Base-by-base conservation (phyloP, 92 coral and sea anemone species). In the Porites cylindrica region DNA sequence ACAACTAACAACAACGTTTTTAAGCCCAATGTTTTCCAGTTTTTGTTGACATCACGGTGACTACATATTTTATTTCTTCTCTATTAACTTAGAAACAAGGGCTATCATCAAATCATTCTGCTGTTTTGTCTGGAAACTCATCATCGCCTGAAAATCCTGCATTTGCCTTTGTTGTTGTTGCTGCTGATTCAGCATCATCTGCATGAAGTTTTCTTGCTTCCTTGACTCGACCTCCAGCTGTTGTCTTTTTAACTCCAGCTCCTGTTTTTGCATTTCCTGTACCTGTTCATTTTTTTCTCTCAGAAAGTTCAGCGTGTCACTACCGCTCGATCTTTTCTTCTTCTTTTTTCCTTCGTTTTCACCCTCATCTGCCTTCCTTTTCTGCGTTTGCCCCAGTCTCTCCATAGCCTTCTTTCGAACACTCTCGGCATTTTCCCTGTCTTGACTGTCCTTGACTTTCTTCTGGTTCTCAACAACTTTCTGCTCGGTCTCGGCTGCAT, bases 361-460 rank as follows among this genome's bases (percentile, higher is more conserved):
- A 14, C 71, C 71, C 71, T 66, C 71, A 18, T 66, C 71, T 66
- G 71, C 71, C 24, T 66, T 66, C 24, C 71, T 66, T 66, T 66
- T 66, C 71, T 66, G 21, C 24, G 71, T 66, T 66, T 76, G 83
- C 38, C 85, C 85, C 58, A 73, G 87, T 72, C 67, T 83, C 62
- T 83, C 79, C 87, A 83, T 84, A 74, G 88, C 88, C 63, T 76
- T 85, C 82, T 85, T 85, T 68, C 83, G 70, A 77, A 85, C 50
- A 60, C 50, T 66, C 89, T 85, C 89, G 70, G 89, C 83, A 76
- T 85, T 85, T 85, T 77, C 89, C 66, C 56, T 85, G 76, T 76
- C 89, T 67, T 62, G 73, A 62, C 70, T 85, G 73, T 53, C 74
- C 81, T 85, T 85, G 10, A 17, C 53, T 67, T 85, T 74, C 66